A percentile compares a stretch with the other conserved stretches of the same genome.
These are phyloP conservation scores for Ashinkailepas kermadecensis DNA, from an alignment of 2,888 invertebrate genomes.

Conservation along the genomic window DNA sequence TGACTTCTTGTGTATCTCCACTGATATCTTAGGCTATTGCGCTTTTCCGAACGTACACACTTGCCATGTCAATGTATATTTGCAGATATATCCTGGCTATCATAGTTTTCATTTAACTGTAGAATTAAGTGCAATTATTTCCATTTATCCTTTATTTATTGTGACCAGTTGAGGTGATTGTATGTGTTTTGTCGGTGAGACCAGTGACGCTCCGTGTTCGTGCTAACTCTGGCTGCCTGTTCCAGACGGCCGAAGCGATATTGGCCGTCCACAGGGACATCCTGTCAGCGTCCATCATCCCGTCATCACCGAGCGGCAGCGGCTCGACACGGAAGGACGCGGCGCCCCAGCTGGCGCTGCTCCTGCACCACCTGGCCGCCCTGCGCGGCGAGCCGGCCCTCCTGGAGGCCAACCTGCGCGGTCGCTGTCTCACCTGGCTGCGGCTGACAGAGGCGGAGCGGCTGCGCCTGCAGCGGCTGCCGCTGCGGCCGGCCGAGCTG, in stretches of 20 bases:
- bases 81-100: too few relatives aligned
- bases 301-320: slow-evolving; percentile 34
- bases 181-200: too few relatives aligned
- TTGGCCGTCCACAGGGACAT: slow-evolving; percentile 25
- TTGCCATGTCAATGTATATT: too few relatives aligned
- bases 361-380: neutral
- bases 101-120: too few relatives aligned
- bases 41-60: too few relatives aligned
- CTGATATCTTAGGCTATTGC: too few relatives aligned
- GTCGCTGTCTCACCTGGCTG: slow-evolving; percentile 60
- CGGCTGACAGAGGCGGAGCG: slow-evolving; percentile 59
- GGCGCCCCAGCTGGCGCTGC: neutral
- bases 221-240: neutral
- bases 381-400: neutral
- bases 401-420: slow-evolving; percentile 42
- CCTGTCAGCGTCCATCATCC: slow-evolving; percentile 29
- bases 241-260: neutral
- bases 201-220: too few relatives aligned
- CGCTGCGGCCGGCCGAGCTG: slow-evolving; percentile 59
- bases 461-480: slow-evolving; percentile 69
- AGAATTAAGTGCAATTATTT: too few relatives aligned
- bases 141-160: too few relatives aligned
- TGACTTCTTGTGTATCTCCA: too few relatives aligned
- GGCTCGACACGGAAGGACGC: neutral
- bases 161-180: too few relatives aligned